Percentiles rank a stretch among this genome's conserved stretches.
These are phyloP conservation scores for Palythoa grandis DNA, from an alignment of 92 coral and sea anemone species.

Conservation along the genomic window DNA sequence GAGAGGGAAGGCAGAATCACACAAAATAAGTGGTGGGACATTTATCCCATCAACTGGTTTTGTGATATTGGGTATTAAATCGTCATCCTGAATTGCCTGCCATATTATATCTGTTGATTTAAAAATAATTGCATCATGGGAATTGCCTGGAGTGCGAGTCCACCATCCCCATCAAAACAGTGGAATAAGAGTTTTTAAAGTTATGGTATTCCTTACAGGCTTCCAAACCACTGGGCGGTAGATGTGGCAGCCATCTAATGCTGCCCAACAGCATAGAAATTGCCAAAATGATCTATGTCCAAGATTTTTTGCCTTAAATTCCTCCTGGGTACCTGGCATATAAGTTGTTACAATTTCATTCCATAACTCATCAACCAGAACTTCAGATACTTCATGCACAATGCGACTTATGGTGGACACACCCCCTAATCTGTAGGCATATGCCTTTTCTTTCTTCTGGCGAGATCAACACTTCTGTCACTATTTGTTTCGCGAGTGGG, in stretches of 20 bases:
- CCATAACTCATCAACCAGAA: constrained; percentile 16
- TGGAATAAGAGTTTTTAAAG: background rate
- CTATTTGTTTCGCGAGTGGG: background rate
- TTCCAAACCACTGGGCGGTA: constrained; percentile 3
- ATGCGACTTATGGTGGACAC: background rate
- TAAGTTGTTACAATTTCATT: background rate
- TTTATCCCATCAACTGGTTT: constrained; percentile 3
- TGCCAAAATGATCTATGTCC: no score
- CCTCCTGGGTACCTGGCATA: constrained; percentile 8
- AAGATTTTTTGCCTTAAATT: constrained; percentile 11
- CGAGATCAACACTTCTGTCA: constrained; percentile 1
- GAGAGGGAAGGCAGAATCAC: constrained; percentile 27
- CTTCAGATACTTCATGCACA: constrained; percentile 14
- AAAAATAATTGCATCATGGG: constrained; percentile 53
- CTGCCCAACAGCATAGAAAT: background rate
- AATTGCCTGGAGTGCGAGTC: constrained; percentile 34
- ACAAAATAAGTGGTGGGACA: constrained; percentile 21
- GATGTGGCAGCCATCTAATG: constrained; percentile 17
- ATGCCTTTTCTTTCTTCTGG: background rate
- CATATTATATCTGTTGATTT: constrained; percentile 56
- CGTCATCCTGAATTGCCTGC: constrained; percentile 39
- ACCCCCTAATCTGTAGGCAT: constrained; percentile 18
- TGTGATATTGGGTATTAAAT: constrained; percentile 4
- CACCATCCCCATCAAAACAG: background rate
- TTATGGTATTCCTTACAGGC: background rate